Evolutionary conservation across 2,113 vertebrate species (phyloP).

Genomic region (Chascanopsetta lugubris): DNA sequence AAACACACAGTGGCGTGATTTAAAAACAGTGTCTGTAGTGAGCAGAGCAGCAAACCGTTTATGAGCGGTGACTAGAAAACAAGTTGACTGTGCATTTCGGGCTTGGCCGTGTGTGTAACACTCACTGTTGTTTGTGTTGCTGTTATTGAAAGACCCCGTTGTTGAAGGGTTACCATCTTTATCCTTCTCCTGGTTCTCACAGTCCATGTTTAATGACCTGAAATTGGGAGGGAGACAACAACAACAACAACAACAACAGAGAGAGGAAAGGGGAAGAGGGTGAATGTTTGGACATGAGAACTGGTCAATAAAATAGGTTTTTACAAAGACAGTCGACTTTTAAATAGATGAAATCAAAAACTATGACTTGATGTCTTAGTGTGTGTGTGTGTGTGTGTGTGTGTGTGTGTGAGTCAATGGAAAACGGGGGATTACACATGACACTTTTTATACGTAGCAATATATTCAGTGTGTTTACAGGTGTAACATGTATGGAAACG

Average conservation of each 20-base stretch:
- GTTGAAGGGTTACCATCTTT: slow-evolving; percentile 88
- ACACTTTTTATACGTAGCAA: no score
- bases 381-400: no score
- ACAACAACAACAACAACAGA: no score
- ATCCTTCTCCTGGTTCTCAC: slow-evolving; percentile 99
- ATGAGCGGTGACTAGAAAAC: slow-evolving; percentile 6
- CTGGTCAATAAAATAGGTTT: no score
- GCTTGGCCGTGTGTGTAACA: slow-evolving; percentile 20
- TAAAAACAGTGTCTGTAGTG: background rate
- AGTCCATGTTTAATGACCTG: slow-evolving; percentile 99
- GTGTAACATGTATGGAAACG: no score
- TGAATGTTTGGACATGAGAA: background rate
- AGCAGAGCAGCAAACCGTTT: background rate
- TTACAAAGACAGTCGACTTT: background rate
- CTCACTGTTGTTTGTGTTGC: slow-evolving; percentile 97
- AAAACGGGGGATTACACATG: no score
- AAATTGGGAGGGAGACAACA: slow-evolving; percentile 14
- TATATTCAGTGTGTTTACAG: no score
- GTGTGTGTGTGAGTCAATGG: no score
- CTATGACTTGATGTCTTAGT: no score
- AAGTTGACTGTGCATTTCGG: slow-evolving; percentile 1
- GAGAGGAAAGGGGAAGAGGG: background rate
- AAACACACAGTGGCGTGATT: background rate
- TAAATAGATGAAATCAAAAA: background rate
- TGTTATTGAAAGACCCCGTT: slow-evolving; percentile 87